Evolutionary conservation across 2,113 vertebrate genomes (phyloP).

Genomic region (Crotalus viridis): DNA sequence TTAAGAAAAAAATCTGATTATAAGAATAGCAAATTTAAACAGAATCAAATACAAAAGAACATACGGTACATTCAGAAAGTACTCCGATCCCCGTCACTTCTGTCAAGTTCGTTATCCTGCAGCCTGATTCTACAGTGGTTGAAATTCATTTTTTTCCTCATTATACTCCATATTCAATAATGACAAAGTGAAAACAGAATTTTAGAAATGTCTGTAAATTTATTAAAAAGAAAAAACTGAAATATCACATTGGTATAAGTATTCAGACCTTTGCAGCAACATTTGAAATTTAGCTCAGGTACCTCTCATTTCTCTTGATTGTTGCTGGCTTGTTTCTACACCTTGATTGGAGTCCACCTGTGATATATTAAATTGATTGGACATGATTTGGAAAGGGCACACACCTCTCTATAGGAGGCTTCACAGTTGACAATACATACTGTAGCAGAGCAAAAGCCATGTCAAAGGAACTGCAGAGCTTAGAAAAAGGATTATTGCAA

Average conservation of each 20-base stretch:
- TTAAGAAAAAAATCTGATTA: background rate
- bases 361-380: background rate
- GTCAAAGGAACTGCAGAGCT: background rate
- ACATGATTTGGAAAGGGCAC: background rate
- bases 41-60: background rate
- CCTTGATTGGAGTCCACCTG: background rate
- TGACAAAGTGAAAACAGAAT: background rate
- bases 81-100: background rate
- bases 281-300: background rate
- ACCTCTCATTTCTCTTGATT: background rate
- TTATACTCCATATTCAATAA: too few species aligned
- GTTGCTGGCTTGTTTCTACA: background rate
- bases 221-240: background rate
- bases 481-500: background rate
- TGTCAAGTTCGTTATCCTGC: too few species aligned
- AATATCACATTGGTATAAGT: background rate
- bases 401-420: background rate
- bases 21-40: background rate
- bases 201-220: background rate
- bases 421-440: background rate
- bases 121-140: too few species aligned
- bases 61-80: background rate
- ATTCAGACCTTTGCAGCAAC: background rate
- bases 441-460: background rate
- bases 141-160: too few species aligned